Percentiles rank a stretch among this genome's conserved stretches.
These are phyloP conservation scores for Pocota personata DNA, from an alignment of 2,888 invertebrate genomes.

Conservation along the genomic window DNA sequence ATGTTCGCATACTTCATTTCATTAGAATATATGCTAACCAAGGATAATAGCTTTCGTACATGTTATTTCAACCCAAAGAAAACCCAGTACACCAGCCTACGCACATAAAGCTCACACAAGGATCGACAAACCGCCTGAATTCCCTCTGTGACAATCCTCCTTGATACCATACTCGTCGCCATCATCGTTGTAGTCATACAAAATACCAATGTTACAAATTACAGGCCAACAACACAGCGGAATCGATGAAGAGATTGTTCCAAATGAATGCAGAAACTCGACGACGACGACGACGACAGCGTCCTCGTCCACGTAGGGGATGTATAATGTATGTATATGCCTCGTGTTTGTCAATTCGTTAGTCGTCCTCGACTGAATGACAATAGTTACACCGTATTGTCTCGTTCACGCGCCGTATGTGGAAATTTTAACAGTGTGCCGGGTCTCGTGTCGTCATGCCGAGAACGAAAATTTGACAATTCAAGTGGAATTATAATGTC, in stretches of 20 bases:
- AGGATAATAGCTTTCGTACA: slow-evolving; percentile 24
- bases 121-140: neutral
- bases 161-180: neutral
- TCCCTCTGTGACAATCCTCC: neutral
- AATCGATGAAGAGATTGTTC: slow-evolving; percentile 46
- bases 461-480: slow-evolving; percentile 40
- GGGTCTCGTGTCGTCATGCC: neutral
- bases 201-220: slow-evolving; percentile 27
- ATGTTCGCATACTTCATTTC: neutral
- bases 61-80: slow-evolving; percentile 14
- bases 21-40: slow-evolving; percentile 24
- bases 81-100: neutral
- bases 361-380: slow-evolving; percentile 14
- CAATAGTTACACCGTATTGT: neutral
- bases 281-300: too few species aligned
- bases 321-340: neutral
- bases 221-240: slow-evolving; percentile 2
- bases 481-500: slow-evolving; percentile 42
- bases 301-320: neutral
- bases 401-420: neutral
- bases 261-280: slow-evolving; percentile 42
- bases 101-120: neutral
- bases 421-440: neutral
- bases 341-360: slow-evolving; percentile 40
- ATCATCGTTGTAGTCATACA: neutral